phyloP scores from a whole-genome alignment of 2,888 invertebrate genomes.

The Lysandra bellargus region DNA sequence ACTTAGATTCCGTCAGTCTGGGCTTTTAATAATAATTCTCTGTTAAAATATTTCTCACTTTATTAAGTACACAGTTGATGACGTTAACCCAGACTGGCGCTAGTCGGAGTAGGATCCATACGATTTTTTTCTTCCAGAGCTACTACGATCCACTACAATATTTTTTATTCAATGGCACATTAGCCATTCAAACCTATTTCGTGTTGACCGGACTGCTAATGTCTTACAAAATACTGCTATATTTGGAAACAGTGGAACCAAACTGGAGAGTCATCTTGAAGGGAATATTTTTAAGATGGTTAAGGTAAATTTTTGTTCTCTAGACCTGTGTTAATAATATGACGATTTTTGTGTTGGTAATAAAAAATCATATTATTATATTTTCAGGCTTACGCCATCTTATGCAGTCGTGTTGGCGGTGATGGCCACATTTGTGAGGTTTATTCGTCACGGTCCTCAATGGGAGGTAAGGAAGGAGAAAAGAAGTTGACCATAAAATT shows the following conservation, averaged over 20 bases:
- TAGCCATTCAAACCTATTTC: slow-evolving; percentile 50
- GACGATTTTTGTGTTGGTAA: neutral
- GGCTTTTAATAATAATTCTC: too few species aligned
- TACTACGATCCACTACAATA: slow-evolving; percentile 35
- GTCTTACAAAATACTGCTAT: slow-evolving; percentile 44
- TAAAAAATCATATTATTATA: neutral
- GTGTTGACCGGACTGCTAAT: slow-evolving; percentile 49
- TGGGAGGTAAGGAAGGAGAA: slow-evolving; percentile 50
- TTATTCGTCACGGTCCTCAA: slow-evolving; percentile 58
- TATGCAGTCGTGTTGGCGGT: slow-evolving; percentile 48
- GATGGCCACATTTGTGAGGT: slow-evolving; percentile 52
- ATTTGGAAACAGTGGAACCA: slow-evolving; percentile 41
- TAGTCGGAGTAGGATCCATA: too few species aligned
- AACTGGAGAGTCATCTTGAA: slow-evolving; percentile 44
- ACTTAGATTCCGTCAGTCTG: too few species aligned
- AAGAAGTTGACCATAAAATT: neutral
- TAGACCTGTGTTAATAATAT: neutral
- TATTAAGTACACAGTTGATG: too few species aligned
- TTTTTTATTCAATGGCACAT: slow-evolving; percentile 43
- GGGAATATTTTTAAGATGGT: slow-evolving; percentile 46
- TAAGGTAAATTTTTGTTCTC: slow-evolving; percentile 44
- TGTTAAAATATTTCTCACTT: too few species aligned
- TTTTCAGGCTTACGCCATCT: slow-evolving; percentile 48
- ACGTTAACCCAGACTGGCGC: too few species aligned
- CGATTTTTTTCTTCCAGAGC: slow-evolving; percentile 33